phyloP scores from a whole-genome alignment of 1,140 invertebrate species.

The Marisa cornuarietis region DNA sequence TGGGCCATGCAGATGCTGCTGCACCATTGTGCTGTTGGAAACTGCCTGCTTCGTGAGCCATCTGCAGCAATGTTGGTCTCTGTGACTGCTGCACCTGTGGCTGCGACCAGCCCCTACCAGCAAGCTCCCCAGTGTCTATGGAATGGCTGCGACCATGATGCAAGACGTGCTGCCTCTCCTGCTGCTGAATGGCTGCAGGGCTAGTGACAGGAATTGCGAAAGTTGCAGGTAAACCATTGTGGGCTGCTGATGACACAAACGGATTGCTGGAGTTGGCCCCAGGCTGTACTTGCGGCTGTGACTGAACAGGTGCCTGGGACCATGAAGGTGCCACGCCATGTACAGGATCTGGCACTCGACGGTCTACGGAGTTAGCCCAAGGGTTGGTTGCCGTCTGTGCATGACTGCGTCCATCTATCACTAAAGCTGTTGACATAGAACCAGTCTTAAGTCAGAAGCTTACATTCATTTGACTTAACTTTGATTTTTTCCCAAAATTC shows the following conservation, averaged over 20 bases:
- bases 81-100: conserved; percentile 34
- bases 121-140: conserved; percentile 63
- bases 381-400: conserved; percentile 46
- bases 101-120: conserved; percentile 25
- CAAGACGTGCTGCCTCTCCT: conserved; percentile 32
- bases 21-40: conserved; percentile 28
- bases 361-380: conserved; percentile 36
- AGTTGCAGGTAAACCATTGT: conserved; percentile 37
- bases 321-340: conserved; percentile 27
- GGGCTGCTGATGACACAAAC: conserved; percentile 27
- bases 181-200: conserved; percentile 12
- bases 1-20: conserved; percentile 22
- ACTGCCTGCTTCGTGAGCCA: conserved; percentile 36
- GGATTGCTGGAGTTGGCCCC: conserved; percentile 28
- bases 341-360: conserved; percentile 10
- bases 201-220: conserved; percentile 34
- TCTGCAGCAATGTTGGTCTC: conserved; percentile 47
- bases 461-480: neutral
- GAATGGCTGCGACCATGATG: conserved; percentile 73
- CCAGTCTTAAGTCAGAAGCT: neutral
- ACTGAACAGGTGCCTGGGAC: conserved; percentile 67
- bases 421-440: conserved; percentile 18
- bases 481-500: neutral
- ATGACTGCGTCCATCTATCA: neutral
- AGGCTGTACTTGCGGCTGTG: conserved; percentile 73